Evolutionary conservation across 2,113 vertebrate genomes (phyloP).

Genomic region (Abramis brama): DNA sequence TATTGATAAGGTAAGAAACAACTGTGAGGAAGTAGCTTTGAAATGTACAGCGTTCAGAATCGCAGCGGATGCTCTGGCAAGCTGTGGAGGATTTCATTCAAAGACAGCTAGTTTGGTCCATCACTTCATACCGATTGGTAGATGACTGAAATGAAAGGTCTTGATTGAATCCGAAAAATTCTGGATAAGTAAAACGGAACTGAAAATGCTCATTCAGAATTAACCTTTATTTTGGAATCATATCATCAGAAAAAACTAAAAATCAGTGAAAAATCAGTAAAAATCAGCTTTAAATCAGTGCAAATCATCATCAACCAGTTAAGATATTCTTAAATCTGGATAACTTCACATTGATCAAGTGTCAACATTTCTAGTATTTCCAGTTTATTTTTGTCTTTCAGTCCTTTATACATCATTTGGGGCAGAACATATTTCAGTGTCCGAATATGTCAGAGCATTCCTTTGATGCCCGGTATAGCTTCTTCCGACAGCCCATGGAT

Average conservation of each 20-base stretch:
- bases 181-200: conserved; percentile 5
- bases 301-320: not conserved
- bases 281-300: not conserved
- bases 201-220: not conserved
- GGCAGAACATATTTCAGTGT: not conserved
- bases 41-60: conserved; percentile 68
- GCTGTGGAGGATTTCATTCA: conserved; percentile 53
- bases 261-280: too few species aligned
- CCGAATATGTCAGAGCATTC: not conserved
- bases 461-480: conserved; percentile 38
- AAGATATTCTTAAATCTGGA: not conserved
- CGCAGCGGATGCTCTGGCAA: conserved; percentile 65
- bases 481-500: conserved; percentile 66
- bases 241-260: too few species aligned
- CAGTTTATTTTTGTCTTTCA: not conserved
- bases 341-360: not conserved
- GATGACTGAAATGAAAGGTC: not conserved
- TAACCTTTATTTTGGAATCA: too few species aligned
- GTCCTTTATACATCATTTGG: not conserved
- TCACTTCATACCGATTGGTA: conserved; percentile 36
- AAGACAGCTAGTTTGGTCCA: conserved; percentile 68
- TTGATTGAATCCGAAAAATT: not conserved
- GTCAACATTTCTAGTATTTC: not conserved
- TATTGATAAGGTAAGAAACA: conserved; percentile 76
- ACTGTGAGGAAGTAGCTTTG: conserved; percentile 70